These are phyloP conservation scores for Nixonia krombeini DNA, from an alignment of 1,140 invertebrate species.

Conservation along the genomic window DNA sequence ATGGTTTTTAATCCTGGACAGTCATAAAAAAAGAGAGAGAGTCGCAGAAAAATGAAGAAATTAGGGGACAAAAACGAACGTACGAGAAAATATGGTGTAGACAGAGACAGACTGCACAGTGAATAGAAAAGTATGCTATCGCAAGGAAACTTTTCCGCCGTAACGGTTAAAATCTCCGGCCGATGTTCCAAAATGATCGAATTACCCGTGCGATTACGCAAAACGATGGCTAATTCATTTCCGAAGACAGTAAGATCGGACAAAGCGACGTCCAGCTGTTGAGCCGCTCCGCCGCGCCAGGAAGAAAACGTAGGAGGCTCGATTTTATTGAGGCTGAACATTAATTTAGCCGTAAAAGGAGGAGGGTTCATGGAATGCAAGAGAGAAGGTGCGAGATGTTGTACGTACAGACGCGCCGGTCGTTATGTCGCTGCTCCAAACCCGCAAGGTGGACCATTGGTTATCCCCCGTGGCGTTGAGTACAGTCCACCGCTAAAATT, in stretches of 20 bases:
- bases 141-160: too few species aligned
- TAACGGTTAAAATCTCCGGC: too few species aligned
- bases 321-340: slow-evolving; percentile 54
- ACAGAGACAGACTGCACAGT: too few species aligned
- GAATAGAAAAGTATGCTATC: too few species aligned
- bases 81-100: too few species aligned
- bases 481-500: slow-evolving; percentile 27
- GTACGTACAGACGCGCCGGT: slow-evolving; percentile 22
- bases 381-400: slow-evolving; percentile 28
- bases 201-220: too few species aligned
- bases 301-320: slow-evolving; percentile 23
- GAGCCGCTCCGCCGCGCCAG: slow-evolving; percentile 1
- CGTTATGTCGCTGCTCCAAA: slow-evolving; percentile 25
- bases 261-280: slow-evolving; percentile 34
- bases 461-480: slow-evolving; percentile 30
- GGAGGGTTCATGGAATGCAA: slow-evolving; percentile 24
- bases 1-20: too few species aligned
- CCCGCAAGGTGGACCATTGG: slow-evolving; percentile 18
- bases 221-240: too few species aligned
- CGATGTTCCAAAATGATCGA: too few species aligned
- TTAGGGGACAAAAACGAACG: too few species aligned
- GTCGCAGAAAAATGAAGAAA: too few species aligned
- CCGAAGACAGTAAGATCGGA: slow-evolving; percentile 39
- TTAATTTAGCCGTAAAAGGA: slow-evolving; percentile 53
- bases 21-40: too few species aligned